Conservation (phyloP, 2,888 invertebrate genomes). For the Camponotus fellah region DNA sequence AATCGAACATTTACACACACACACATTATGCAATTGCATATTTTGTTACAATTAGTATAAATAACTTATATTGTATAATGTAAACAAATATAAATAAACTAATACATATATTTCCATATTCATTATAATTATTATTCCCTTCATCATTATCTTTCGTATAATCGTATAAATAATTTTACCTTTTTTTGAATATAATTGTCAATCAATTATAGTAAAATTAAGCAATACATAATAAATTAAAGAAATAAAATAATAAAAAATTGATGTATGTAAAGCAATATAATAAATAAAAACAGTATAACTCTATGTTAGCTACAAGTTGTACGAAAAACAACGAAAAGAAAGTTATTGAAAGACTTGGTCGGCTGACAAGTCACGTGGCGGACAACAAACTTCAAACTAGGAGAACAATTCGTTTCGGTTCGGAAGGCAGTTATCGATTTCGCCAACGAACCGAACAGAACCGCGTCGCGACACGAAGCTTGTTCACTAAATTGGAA, state of each 20-base stretch:
- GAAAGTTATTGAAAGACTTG: slow-evolving; percentile 17
- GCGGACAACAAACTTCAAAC: slow-evolving; percentile 27
- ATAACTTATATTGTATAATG: background rate
- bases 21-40: background rate
- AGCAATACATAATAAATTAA: background rate
- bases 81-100: background rate
- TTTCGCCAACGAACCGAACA: slow-evolving; percentile 41
- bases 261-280: background rate
- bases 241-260: background rate
- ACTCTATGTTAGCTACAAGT: background rate
- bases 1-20: background rate
- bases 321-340: background rate
- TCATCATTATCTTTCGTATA: background rate
- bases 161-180: too few species aligned
- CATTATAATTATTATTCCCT: background rate
- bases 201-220: background rate
- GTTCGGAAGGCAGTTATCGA: slow-evolving; percentile 35
- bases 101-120: background rate
- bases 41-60: background rate
- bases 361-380: slow-evolving; percentile 18
- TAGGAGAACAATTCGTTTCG: slow-evolving; percentile 44
- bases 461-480: slow-evolving; percentile 9
- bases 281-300: background rate
- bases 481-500: slow-evolving; percentile 26
- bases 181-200: background rate